phyloP scores from a whole-genome alignment of 35 echinoderm and acorn worm species.

The Heliocidaris tuberculata region DNA sequence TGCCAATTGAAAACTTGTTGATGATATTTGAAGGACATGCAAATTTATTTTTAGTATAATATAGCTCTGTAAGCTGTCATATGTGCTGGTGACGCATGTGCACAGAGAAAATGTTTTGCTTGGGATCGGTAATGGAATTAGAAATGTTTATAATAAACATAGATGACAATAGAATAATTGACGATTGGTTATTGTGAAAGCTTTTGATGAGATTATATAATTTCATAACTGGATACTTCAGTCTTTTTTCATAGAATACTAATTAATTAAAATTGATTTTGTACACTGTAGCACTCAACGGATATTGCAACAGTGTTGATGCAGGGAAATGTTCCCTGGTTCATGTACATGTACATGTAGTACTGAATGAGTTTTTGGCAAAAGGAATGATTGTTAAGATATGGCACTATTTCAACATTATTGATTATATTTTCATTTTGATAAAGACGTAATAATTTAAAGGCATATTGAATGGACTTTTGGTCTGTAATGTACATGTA shows the following conservation, averaged over 20 bases:
- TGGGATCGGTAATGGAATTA: background rate
- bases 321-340: too few species aligned
- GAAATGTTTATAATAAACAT: background rate
- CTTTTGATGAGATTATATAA: too few species aligned
- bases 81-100: background rate
- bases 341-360: background rate
- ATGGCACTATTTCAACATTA: too few species aligned
- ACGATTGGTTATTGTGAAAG: background rate
- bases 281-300: background rate
- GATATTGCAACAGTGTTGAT: background rate
- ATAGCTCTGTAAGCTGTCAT: background rate
- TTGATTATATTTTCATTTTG: too few species aligned
- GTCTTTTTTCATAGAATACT: background rate
- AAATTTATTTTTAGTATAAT: background rate
- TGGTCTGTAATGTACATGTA: too few species aligned
- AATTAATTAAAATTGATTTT: background rate
- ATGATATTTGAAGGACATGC: conserved; percentile 11
- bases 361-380: too few species aligned
- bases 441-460: too few species aligned
- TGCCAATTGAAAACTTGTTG: conserved; percentile 2
- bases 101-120: background rate
- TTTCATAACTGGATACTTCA: background rate
- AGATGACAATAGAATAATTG: background rate
- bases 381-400: too few species aligned
- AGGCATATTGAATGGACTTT: too few species aligned